Base-by-base conservation (phyloP, 2,113 vertebrate genomes). In the Microtus montanus region DNA sequence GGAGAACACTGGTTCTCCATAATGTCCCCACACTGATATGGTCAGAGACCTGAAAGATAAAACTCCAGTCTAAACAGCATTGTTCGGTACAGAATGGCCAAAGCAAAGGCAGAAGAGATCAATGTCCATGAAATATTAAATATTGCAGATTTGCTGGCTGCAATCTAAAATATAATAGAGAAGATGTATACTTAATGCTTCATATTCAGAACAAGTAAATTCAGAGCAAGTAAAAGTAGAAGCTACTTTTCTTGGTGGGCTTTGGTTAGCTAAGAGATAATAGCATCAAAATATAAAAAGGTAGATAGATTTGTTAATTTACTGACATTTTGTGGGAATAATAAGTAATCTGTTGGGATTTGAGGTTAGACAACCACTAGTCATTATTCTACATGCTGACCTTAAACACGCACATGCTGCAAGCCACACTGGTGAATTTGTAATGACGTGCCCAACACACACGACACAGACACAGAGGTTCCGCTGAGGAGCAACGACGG, bases 61-160 rank as follows among this genome's bases (percentile, higher is more conserved):
- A 90, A 80, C 49, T 92, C 19, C 30, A 6, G 24, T 61, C n/a
- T 71, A 30, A 85, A 92, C n/a, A 92, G 83, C 82, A 89, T 88
- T 92, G 77, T 77, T 92, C 92, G 44, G 2, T 17, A n/a, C 5
- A 26, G 38, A 87, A 77, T 4, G 0, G 30, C 49, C 89, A 93
- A 93, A 93, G 82, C 70, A 86, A 95, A 95, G 68, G 68, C 77
- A 91, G 66, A 73, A 92, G 61, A 70, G 24, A 94, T 95, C 91
- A 84, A 95, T 96, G 20, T 58, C 49, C 82, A 87, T 96, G 92
- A 95, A 96, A 97, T 96, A 91, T 92, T 97, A 22, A 96, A 41
- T 73, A 22, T 82, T 74, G 41, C 83, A 49, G 84, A 92, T 70
- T 87, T 95, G 79, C 90, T 96, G 52, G 47, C 91, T 89, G 58